Percentiles rank a stretch among this genome's conserved stretches.
Evolutionary conservation across 2,797 vertebrate species (phyloP).

Genomic region (Falco concolor): DNA sequence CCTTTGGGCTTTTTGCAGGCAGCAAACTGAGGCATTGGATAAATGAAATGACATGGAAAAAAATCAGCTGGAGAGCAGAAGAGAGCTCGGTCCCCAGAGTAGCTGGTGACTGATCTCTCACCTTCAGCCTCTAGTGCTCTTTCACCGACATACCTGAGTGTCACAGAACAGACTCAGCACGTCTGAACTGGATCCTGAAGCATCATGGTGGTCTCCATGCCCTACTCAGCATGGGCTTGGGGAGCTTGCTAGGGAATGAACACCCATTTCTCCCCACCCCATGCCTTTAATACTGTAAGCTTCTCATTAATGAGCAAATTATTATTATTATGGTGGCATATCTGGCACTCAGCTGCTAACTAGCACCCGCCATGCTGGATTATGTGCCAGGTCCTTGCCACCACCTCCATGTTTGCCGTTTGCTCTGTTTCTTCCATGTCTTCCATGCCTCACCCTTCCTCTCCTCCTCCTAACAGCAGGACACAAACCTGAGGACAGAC

Average conservation of each 20-base stretch:
- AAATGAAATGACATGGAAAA: conserved; percentile 41
- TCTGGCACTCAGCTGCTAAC: neutral
- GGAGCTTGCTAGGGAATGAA: neutral
- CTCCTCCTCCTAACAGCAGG: neutral
- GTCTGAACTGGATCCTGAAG: neutral
- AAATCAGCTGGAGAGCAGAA: neutral
- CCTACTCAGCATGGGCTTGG: neutral
- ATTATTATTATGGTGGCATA: neutral
- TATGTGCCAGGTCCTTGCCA: neutral
- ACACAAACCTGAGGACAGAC: neutral
- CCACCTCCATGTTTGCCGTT: neutral
- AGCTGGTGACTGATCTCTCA: conserved; percentile 1
- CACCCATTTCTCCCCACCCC: neutral
- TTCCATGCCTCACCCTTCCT: neutral
- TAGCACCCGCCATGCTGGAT: neutral
- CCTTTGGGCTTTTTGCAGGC: conserved; percentile 53
- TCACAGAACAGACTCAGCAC: neutral
- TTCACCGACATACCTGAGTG: neutral
- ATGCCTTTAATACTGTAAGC: neutral
- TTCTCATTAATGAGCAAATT: neutral
- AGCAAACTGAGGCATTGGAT: conserved; percentile 47
- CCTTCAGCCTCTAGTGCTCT: conserved; percentile 11
- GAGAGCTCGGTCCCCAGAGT: conserved; percentile 5
- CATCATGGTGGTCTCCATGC: neutral
- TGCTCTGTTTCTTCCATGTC: neutral